Evolutionary conservation across 2,888 invertebrate species (phyloP).

Genomic region (Helleia helle): DNA sequence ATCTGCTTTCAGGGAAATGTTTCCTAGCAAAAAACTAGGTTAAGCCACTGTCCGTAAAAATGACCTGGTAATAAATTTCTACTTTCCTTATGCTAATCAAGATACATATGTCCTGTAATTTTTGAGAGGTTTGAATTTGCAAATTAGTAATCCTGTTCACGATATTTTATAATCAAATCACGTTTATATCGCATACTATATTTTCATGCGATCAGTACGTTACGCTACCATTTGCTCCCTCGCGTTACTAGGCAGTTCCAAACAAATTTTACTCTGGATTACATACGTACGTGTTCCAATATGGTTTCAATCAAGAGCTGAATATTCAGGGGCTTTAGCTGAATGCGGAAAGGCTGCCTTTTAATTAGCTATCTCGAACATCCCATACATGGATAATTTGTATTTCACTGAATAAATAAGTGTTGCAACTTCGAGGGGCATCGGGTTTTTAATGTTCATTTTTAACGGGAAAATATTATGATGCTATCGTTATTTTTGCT

Average conservation of each 20-base stretch:
- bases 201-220: neutral
- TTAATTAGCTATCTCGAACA: slow-evolving; percentile 11
- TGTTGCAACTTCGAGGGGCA: neutral
- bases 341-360: slow-evolving; percentile 10
- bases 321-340: slow-evolving; percentile 12
- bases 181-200: neutral
- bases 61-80: too few species aligned
- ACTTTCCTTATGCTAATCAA: too few species aligned
- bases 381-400: slow-evolving; percentile 8
- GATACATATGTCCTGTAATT: too few species aligned
- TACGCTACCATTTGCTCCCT: neutral
- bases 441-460: neutral
- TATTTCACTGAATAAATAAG: neutral
- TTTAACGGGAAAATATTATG: too few species aligned
- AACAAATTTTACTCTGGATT: slow-evolving; percentile 13
- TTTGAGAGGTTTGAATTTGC: too few species aligned
- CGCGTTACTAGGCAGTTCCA: slow-evolving; percentile 2
- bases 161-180: too few species aligned
- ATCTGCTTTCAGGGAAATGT: too few species aligned
- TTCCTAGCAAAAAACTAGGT: too few species aligned
- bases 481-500: too few species aligned
- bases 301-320: slow-evolving; percentile 13
- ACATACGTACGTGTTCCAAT: slow-evolving; percentile 13
- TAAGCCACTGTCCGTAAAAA: too few species aligned
- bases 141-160: too few species aligned